Percentiles rank a stretch among this genome's conserved stretches.
phyloP scores from a whole-genome alignment of 2,113 vertebrate genomes.

The Apteryx mantelli region DNA sequence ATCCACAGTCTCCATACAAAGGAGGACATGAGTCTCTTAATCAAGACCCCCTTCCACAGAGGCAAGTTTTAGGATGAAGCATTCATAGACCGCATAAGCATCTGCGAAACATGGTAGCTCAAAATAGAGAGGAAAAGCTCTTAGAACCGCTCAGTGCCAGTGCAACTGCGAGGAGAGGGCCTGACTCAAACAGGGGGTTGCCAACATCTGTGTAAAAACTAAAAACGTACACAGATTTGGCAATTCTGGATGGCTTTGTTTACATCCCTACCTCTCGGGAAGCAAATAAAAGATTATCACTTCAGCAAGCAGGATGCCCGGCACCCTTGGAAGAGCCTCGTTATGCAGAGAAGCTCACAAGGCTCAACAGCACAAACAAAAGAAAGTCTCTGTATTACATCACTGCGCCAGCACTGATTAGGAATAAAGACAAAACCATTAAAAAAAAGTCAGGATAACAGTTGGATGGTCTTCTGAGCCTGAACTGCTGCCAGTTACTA shows the following conservation, averaged over 20 bases:
- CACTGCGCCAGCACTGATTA: neutral
- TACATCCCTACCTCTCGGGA: neutral
- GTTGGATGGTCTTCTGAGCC: neutral
- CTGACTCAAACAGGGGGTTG: neutral
- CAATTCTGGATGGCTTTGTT: constrained; percentile 15
- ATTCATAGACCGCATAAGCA: neutral
- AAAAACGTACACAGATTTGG: neutral
- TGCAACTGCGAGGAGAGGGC: too few species aligned
- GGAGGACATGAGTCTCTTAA: neutral
- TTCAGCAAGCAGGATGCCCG: neutral
- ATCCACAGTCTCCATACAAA: neutral
- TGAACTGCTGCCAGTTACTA: neutral
- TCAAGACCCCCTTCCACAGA: neutral
- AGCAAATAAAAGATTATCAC: constrained; percentile 5
- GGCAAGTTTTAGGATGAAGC: neutral
- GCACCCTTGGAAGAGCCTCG: too few species aligned
- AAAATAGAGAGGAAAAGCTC: too few species aligned
- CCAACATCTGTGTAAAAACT: neutral
- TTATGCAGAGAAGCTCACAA: too few species aligned
- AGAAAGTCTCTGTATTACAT: neutral
- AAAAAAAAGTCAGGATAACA: neutral
- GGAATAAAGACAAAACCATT: neutral
- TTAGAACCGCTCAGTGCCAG: too few species aligned
- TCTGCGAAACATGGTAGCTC: neutral
- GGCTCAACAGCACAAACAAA: neutral